Conservation (phyloP, 1,140 invertebrate genomes). For the Temnothorax longispinosus region DNA sequence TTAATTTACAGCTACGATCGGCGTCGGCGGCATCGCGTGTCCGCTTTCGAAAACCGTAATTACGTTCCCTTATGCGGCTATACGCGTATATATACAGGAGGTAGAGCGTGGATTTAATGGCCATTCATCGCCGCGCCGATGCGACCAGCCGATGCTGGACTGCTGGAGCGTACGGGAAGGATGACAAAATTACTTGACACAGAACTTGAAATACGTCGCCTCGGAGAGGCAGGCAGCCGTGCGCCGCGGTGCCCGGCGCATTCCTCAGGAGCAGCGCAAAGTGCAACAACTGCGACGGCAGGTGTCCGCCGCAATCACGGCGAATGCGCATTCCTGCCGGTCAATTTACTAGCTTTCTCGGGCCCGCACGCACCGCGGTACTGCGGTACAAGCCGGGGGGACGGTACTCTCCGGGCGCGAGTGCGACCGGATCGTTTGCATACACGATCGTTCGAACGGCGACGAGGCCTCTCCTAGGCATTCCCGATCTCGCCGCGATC, state of each 20-base stretch:
- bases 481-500: neutral
- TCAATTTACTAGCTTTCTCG: constrained; percentile 82
- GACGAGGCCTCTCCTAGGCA: neutral
- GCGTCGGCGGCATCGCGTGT: neutral
- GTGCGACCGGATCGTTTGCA: constrained; percentile 70
- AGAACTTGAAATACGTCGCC: constrained; percentile 46
- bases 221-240: neutral
- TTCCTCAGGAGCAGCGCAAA: constrained; percentile 70
- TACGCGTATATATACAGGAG: neutral
- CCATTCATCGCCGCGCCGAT: neutral
- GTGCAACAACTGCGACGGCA: constrained; percentile 69
- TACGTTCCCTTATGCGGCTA: neutral
- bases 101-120: neutral
- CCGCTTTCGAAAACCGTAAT: neutral
- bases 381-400: neutral
- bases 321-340: constrained; percentile 79
- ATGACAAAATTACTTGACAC: constrained; percentile 50
- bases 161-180: neutral
- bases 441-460: constrained; percentile 37
- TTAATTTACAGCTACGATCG: neutral
- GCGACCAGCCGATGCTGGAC: neutral
- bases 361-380: constrained; percentile 59
- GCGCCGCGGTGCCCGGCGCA: constrained; percentile 1
- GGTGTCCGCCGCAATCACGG: constrained; percentile 79
- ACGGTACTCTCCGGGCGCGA: constrained; percentile 1